Evolutionary conservation across 2,113 vertebrate species (phyloP), one percentile per base, ranked within the genome.

Genomic region (Isurus oxyrinchus): DNA sequence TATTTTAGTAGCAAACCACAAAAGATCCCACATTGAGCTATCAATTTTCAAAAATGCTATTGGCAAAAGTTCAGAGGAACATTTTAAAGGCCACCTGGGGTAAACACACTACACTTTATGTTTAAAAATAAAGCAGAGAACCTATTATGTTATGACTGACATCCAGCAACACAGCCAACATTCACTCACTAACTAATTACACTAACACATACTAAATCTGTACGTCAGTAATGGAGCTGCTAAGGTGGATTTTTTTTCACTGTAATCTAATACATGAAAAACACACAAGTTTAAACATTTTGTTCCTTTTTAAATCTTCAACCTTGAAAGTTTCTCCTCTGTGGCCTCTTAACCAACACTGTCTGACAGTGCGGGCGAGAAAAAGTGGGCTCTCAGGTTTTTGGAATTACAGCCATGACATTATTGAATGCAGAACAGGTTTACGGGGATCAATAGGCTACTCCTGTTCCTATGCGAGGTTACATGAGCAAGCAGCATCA

Each of bases 51-150:
- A 95, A 95, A 95, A 95, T 95, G 40, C 94, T 95, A 49, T 72
- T 95, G 94, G 94, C 94, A 95, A 31, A 95, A 31, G 94, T 72
- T 95, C 94, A 95, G 40, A 95, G 94, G 94, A 95, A 76, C 66
- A 72, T 72, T 95, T 27, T 31, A 95, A 55, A 95, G 94, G 94
- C 94, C 94, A 76, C 94, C 94, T 95, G 94, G 94, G 94, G 49
- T 27, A 95, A 95, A 95, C 94, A 95, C 67, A 95, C 25, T 95
- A 16, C 44, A 55, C 31, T 72, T 95, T 72, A 72, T 95, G 66
- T 95, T 55, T 76, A 95, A 63, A 94, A 66, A 94, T 35, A 94
- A 66, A 95, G 94, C 94, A 72, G 53, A 95, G 49, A 53, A 25
- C 23, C 67, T 55, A 31, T 6, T 44, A 95, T 76, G 66, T 72